phyloP scores from a whole-genome alignment of 2,888 invertebrate species.

The Temnothorax rugatulus region DNA sequence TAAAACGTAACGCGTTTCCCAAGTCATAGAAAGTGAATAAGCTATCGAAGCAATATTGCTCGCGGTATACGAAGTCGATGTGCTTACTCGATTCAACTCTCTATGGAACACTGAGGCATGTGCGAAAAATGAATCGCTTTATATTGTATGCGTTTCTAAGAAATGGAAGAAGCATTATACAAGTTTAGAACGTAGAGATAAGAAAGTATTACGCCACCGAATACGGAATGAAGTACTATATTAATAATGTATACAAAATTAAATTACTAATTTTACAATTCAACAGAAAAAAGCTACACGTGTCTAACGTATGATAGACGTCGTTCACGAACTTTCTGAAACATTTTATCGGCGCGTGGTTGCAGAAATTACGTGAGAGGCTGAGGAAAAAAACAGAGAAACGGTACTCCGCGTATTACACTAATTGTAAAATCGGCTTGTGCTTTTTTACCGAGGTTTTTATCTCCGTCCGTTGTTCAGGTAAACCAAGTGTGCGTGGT shows the following conservation, averaged over 20 bases:
- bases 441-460: slow-evolving; percentile 2
- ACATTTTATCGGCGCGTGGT: not conserved
- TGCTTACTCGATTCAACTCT: not conserved
- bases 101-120: not conserved
- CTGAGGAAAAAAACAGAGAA: not conserved
- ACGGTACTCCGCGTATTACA: not conserved
- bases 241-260: not conserved
- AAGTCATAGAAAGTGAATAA: slow-evolving; percentile 7
- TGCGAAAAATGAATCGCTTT: not conserved
- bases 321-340: not conserved
- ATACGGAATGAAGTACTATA: not conserved
- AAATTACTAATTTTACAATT: not conserved
- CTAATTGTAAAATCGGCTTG: not conserved
- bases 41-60: not conserved
- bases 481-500: slow-evolving; percentile 14
- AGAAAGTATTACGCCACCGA: not conserved
- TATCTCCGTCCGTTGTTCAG: not conserved
- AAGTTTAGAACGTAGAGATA: not conserved
- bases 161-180: not conserved
- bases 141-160: not conserved
- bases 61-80: not conserved
- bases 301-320: not conserved
- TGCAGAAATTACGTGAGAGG: not conserved
- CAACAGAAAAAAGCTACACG: not conserved
- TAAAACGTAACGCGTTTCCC: not conserved